Base-by-base conservation (phyloP, 1,140 invertebrate species). In the Bombus haemorrhoidalis region DNA sequence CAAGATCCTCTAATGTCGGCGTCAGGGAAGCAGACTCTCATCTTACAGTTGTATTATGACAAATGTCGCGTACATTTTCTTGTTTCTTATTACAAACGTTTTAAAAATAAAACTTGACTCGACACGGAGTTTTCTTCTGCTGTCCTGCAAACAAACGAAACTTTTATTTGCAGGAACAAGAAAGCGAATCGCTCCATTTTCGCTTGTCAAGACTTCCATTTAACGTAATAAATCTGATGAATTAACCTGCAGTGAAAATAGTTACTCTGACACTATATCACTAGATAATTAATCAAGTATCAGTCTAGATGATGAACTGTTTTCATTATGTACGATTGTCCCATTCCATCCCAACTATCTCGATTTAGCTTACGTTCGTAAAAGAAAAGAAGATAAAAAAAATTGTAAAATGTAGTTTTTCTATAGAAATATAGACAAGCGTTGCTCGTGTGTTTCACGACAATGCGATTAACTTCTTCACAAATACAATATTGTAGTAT, bases 401-500 rank as follows among this genome's bases (percentile, higher is more conserved):
- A 47, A 41, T 74, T 47, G 43, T 25, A 34, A n/a, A 12, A 8
- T n/a, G 34, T 10, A n/a, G 18, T n/a, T 4, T 62, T n/a, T 62
- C 59, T 12, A 12, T 62, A 62, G 25, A 62, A 62, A 62, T 57
- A 57, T 62, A n/a, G 28, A 62, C 59, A 28, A 62, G 12, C 9
- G 59, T n/a, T 6, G 43, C 37, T 37, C 82, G 9, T 62, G 41
- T 47, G 62, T 59, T 78, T 79, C 25, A 57, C 22, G 8, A 10
- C 57, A 57, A 84, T 37, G 64, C 53, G 37, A 53, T 53, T 53
- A 53, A 8, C 18, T 53, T 22, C 37, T 34, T 69, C 22, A 39
- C 66, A 80, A 84, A 84, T 59, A 47, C 53, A 57, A 62, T 71
- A 72, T 85, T 47, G 66, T 47, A 13, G 53, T 53, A 71, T 64